Conservation (phyloP, 1,140 invertebrate species). For the Aphelenchoides besseyi region DNA sequence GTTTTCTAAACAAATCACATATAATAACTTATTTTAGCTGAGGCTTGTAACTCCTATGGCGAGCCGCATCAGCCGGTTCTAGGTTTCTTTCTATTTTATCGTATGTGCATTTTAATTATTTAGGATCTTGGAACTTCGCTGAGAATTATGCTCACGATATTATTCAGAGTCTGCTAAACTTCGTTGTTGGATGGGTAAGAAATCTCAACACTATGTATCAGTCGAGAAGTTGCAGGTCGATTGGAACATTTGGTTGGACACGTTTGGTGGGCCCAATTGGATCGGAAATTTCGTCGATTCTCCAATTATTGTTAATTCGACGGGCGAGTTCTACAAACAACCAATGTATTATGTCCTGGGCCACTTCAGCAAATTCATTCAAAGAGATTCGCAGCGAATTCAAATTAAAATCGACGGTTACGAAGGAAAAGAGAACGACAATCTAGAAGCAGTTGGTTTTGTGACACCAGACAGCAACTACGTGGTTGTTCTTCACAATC, state of each 20-base stretch:
- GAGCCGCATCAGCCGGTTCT: constrained; percentile 6
- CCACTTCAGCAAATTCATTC: constrained; percentile 66
- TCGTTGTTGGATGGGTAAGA: constrained; percentile 66
- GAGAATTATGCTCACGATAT: constrained; percentile 32
- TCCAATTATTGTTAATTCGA: constrained; percentile 67
- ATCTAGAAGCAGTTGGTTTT: not conserved
- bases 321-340: constrained; percentile 77
- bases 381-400: constrained; percentile 21
- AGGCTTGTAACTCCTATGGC: constrained; percentile 22
- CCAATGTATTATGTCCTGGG: constrained; percentile 81
- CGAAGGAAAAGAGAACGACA: not conserved
- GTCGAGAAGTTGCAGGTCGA: constrained; percentile 70
- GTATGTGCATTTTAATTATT: too few relatives aligned
- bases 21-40: too few relatives aligned
- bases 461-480: not conserved
- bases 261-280: constrained; percentile 74
- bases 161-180: constrained; percentile 46
- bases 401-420: not conserved
- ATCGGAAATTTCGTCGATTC: constrained; percentile 74
- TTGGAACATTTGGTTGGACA: constrained; percentile 82
- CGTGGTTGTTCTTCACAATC: constrained; percentile 8
- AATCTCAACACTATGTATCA: not conserved
- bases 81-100: too few relatives aligned
- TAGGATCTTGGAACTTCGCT: constrained; percentile 34
- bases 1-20: too few relatives aligned